Base-by-base conservation (phyloP, 2,888 invertebrate genomes). In the Azorinus chamasolen region DNA sequence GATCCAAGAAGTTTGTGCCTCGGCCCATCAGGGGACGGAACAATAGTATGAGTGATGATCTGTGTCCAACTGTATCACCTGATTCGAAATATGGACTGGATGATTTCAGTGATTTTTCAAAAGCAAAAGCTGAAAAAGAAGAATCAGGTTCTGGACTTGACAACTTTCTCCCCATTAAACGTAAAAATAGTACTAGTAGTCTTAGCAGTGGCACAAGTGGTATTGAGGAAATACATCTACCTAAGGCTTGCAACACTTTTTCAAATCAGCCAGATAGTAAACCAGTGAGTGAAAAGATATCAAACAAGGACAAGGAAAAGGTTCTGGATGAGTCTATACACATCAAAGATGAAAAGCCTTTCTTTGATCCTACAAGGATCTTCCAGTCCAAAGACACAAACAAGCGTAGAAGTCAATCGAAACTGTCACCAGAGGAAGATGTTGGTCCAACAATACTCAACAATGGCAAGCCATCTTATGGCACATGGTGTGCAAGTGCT, bases 41-140 rank as follows among this genome's bases (percentile, higher is more conserved):
- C 46, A 78, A 72, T 39, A 72, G 65, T 53, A 59, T 72, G 0
- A 62, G 76, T 27, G 84, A 83, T 74, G 82, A 84, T 43, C 72
- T 84, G 82, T 83, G 79, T 54, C 75, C 83, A 41, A 77, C 81
- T 25, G 83, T 88, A 8, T 83, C 81, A 24, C 89, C 91, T 27
- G 86, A 88, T 74, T 90, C 90, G 6, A 89, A 88, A 48, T 91
- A 91, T 83, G 91, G 91, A 18, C 79, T 91, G 14, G 91, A 91
- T 74, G 86, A 87, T 51, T 91, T 91, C 87, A 88, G 88, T 20
- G 90, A 88, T 55, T 32, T 86, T 54, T 62, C 62, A 37, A 62
- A 65, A n/a, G 55, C 63, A 46, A 79, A 82, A 71, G 51, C 37
- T n/a, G 79, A 83, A 20, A 74, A 71, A 51, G 64, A 77, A n/a